Conservation (phyloP, 2,797 vertebrate genomes). For the Crotalus adamanteus region DNA sequence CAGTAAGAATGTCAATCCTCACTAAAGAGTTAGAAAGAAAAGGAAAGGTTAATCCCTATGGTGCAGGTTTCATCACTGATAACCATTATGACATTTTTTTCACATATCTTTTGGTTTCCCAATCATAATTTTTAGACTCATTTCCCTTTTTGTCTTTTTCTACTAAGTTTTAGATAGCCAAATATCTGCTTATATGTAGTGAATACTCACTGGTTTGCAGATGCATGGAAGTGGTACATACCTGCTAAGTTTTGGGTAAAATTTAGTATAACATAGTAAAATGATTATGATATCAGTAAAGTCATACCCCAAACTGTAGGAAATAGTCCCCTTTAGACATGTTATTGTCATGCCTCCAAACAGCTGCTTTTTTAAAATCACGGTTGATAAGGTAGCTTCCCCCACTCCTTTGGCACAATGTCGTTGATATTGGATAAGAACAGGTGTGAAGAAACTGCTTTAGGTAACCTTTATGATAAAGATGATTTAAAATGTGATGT, state of each 20-base stretch:
- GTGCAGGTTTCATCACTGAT: neutral
- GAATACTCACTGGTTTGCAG: neutral
- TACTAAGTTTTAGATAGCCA: neutral
- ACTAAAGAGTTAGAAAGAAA: neutral
- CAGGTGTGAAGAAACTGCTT: neutral
- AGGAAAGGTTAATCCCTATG: neutral
- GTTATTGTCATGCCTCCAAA: neutral
- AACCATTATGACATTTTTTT: neutral
- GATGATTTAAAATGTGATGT: neutral
- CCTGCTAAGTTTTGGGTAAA: neutral
- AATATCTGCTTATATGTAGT: neutral
- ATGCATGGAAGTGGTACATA: neutral
- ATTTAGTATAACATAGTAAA: neutral
- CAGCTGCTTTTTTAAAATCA: neutral
- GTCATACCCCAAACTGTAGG: neutral
- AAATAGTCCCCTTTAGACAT: neutral
- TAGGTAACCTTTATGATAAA: neutral
- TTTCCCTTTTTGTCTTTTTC: neutral
- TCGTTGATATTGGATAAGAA: neutral
- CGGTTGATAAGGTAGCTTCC: neutral
- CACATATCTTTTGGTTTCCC: neutral
- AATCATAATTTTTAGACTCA: neutral
- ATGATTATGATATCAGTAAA: neutral
- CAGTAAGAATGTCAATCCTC: neutral
- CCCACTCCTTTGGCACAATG: neutral